Evolutionary conservation across 2,888 invertebrate species (phyloP).

Genomic region (Drosophila ezoana): DNA sequence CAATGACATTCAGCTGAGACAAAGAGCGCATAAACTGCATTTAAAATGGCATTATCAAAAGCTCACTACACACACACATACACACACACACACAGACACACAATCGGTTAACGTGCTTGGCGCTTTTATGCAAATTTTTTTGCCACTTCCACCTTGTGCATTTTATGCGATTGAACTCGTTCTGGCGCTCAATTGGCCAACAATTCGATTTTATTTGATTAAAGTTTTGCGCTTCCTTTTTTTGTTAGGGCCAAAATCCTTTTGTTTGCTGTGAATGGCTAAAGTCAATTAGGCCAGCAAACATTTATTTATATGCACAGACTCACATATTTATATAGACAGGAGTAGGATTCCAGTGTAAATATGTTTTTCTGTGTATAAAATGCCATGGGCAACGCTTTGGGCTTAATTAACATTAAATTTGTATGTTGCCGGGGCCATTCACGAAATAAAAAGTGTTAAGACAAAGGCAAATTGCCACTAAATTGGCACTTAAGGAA

Average conservation of each 20-base stretch:
- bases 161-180: constrained; percentile 56
- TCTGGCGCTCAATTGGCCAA: constrained; percentile 61
- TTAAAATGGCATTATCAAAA: constrained; percentile 68
- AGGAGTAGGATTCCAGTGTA: neutral
- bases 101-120: constrained; percentile 20
- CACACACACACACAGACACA: neutral
- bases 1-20: constrained; percentile 64
- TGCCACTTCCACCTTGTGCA: constrained; percentile 51
- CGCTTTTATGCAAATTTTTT: constrained; percentile 66
- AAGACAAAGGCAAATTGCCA: constrained; percentile 77
- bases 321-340: neutral
- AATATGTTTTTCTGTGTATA: constrained; percentile 9
- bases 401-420: constrained; percentile 74
- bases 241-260: constrained; percentile 12
- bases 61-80: constrained; percentile 21
- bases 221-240: constrained; percentile 33
- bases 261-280: constrained; percentile 29
- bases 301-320: constrained; percentile 49
- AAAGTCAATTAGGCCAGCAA: constrained; percentile 62
- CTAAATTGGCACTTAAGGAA: constrained; percentile 77
- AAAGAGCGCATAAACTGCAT: constrained; percentile 71
- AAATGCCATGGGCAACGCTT: constrained; percentile 44
- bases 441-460: constrained; percentile 50
- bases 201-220: constrained; percentile 77
- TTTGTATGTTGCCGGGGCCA: constrained; percentile 48